Evolutionary conservation across 2,888 invertebrate genomes (phyloP), one percentile per base, ranked within the genome.

Genomic region (Morpho achilles): DNA sequence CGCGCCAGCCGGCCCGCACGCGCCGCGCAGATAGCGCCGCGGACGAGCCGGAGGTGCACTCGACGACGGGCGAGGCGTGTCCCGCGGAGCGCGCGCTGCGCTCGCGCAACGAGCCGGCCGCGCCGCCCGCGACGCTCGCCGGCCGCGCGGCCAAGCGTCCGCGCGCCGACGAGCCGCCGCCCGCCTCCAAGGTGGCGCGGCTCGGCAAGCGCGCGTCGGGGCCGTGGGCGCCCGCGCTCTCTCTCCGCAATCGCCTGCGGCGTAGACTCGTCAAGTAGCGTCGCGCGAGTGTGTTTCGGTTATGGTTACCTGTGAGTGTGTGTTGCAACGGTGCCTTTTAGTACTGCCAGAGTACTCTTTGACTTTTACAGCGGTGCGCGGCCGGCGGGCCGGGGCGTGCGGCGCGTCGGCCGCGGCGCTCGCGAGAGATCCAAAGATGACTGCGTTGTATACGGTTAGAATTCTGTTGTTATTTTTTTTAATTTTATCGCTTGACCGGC

Each of bases 201-300:
- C 67, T 71, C 68, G 62, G 69, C 66, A 67, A 65, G 59, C 60
- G 66, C 64, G 69, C 62, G 68, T 61, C 56, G 63, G 74, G 82
- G 45, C 84, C 84, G 48, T 87, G 88, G 84, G 82, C 84, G 70
- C 86, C 69, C 53, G 81, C 87, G 70, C 74, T 85, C 63, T 82
- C 87, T 72, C 79, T 86, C 56, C 84, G 87, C 64, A 80, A 82
- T 69, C 87, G 89, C 68, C 76, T 90, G 67, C 84, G 90, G 50
- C 82, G 84, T 56, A 75, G 89, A 49, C 80, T 87, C 55, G 82
- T 75, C 68, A 89, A 88, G 80, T 88, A 86, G 76, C 76, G 64
- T 48, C 58, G 56, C 58, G 53, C 22, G 40, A 9, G 41, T 49
- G 58, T 65, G 61, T 66, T 67, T 64, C 64, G 51, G 61, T 32